These are phyloP conservation scores for Aspidoscelis tigris DNA, from an alignment of 2,113 vertebrate genomes.

Conservation along the genomic window DNA sequence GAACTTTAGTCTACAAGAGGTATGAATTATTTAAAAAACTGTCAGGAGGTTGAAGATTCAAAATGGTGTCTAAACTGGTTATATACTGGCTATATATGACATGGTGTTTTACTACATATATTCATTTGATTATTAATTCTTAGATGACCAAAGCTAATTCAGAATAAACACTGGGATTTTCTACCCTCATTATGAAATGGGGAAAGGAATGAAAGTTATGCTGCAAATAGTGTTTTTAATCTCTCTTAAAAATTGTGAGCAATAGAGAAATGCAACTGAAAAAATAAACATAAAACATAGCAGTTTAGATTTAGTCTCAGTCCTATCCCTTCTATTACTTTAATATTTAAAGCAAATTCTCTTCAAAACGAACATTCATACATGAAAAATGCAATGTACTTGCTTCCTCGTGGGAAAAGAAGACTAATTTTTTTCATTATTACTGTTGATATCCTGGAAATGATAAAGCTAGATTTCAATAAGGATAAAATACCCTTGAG, in stretches of 20 bases:
- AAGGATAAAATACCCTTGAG: slow-evolving; percentile 4
- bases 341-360: background rate
- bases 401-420: background rate
- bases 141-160: background rate
- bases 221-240: background rate
- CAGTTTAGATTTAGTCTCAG: background rate
- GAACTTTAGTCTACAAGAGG: too few species aligned
- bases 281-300: background rate
- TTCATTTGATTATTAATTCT: background rate
- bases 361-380: background rate
- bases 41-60: too few species aligned
- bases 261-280: too few species aligned
- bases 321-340: background rate
- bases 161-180: background rate
- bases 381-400: background rate
- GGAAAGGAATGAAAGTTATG: background rate
- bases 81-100: too few species aligned
- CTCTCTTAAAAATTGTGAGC: too few species aligned
- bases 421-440: background rate
- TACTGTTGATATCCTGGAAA: background rate
- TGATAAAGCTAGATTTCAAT: background rate
- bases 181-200: background rate
- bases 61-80: too few species aligned
- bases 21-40: too few species aligned
- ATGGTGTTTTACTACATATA: background rate